Base-by-base conservation (phyloP, 2,113 vertebrate species). In the Aythya baeri region DNA sequence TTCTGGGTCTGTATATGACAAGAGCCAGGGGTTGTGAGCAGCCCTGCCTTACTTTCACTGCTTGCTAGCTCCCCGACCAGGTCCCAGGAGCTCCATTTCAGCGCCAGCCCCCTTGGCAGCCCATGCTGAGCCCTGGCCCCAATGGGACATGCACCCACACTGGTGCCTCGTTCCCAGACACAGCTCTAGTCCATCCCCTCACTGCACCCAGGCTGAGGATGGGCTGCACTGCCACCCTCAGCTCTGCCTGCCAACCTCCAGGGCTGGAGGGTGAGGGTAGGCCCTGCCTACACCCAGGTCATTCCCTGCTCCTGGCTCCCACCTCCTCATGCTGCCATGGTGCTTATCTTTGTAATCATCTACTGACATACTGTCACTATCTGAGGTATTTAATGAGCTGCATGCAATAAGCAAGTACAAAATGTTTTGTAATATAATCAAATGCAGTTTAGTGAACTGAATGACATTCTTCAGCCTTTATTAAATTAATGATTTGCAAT, bases 1-100 rank as follows among this genome's bases (percentile, higher is more conserved):
- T 58, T 26, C 41, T n/a, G 31, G 36, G 16, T 75, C 7, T 32
- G 11, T 58, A 23, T 32, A 58, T 43, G 43, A 15, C 38, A 75
- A 17, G 41, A 14, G 11, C 6, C 1, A 7, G 23, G 6, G 23
- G 8, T 7, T 26, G 43, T 15, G 38, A 32, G 43, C 49, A 71
- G 20, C 31, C 13, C 43, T 52, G 27, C 15, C 14, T 52, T 66
- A 20, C 29, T 4, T 1, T 38, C 23, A 27, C 36, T 38, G 36
- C 44, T 16, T 17, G 22, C 1, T 18, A 1, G 3, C 2, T 4
- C 8, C 4, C 2, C 20, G 15, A 18, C 12, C 22, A 52, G 26
- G 17, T 7, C 25, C 15, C 9, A 49, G 62, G n/a, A 75, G 1
- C 31, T 41, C 38, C 23, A 66, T 12, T 32, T 49, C 23, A 75